Evolutionary conservation across 2,113 vertebrate species (phyloP).

Genomic region (Columba janthina): DNA sequence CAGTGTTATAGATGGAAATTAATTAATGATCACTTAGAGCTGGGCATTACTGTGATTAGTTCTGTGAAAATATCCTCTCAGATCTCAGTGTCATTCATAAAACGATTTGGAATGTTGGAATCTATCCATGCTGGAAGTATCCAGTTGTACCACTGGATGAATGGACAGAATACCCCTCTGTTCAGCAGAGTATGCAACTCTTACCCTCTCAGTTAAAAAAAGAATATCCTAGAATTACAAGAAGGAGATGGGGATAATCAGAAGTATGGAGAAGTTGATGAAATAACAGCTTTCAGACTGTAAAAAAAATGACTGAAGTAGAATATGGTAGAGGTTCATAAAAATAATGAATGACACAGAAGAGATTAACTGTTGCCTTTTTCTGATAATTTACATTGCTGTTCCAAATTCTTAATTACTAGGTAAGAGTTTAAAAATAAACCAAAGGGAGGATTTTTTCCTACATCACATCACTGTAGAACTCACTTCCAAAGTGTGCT

Average conservation of each 20-base stretch:
- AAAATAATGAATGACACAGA: neutral
- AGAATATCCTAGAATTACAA: neutral
- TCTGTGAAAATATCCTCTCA: neutral
- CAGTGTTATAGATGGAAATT: neutral
- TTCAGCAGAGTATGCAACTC: neutral
- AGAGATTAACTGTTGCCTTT: neutral
- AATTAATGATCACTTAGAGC: neutral
- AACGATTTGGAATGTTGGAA: neutral
- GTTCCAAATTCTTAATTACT: neutral
- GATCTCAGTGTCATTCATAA: neutral
- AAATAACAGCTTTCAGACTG: neutral
- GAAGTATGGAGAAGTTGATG: neutral
- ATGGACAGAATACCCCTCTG: neutral
- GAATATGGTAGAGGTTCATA: neutral
- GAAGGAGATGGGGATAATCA: neutral
- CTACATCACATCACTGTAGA: neutral
- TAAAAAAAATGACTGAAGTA: neutral
- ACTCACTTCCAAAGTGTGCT: fast-evolving
- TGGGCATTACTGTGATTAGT: neutral
- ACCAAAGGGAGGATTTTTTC: neutral
- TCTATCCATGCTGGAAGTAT: neutral
- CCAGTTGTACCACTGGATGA: neutral
- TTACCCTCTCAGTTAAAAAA: neutral
- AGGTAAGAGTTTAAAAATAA: neutral
- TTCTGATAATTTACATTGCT: neutral